Evolutionary conservation across 1,140 invertebrate species (phyloP).

Genomic region (Rhizoglyphus robini): DNA sequence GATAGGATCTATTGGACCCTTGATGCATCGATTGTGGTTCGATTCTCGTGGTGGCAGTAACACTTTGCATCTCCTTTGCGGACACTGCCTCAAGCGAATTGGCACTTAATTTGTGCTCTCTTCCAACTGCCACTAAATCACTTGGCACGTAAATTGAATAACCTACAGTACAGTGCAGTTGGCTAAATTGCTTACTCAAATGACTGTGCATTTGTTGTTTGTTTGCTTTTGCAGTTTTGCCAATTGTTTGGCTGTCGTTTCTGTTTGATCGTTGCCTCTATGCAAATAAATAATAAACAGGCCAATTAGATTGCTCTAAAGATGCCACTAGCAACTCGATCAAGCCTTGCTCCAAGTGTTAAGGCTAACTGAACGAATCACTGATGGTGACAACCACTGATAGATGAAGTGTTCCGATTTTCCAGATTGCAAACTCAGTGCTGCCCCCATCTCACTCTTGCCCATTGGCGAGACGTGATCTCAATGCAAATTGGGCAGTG

Average conservation of each 20-base stretch:
- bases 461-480: neutral
- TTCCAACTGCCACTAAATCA: neutral
- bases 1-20: neutral
- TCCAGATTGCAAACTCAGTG: neutral
- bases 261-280: neutral
- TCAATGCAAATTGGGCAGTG: neutral
- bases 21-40: neutral
- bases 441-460: neutral
- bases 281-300: conserved; percentile 11
- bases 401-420: neutral
- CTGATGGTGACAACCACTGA: neutral
- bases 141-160: neutral
- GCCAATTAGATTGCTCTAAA: neutral
- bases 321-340: neutral
- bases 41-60: neutral
- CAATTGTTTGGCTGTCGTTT: too few relatives aligned
- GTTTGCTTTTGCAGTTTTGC: too few relatives aligned
- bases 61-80: neutral
- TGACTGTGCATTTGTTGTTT: neutral
- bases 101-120: neutral
- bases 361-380: too few relatives aligned
- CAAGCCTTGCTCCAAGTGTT: neutral
- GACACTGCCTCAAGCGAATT: neutral
- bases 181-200: too few relatives aligned
- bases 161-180: too few relatives aligned